A percentile compares a stretch with the other conserved stretches of the same genome.
These are phyloP conservation scores for Poeciliopsis paucimaculata DNA, from an alignment of 2,797 vertebrate genomes.

Conservation along the genomic window DNA sequence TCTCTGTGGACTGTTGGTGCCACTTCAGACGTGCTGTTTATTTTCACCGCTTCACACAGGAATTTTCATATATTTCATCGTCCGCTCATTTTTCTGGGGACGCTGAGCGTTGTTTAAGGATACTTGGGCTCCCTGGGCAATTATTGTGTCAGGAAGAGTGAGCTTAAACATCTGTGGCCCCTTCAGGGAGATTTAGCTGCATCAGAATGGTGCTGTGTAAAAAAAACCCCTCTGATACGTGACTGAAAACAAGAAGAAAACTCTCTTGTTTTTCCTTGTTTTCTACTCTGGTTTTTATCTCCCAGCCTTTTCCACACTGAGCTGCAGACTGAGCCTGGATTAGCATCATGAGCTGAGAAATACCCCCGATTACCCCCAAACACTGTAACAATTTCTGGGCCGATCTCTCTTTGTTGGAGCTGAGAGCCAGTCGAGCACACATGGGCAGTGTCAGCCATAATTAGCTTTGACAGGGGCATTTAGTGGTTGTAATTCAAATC, in stretches of 20 bases:
- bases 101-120: conserved; percentile 84
- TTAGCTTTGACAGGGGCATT: conserved; percentile 99
- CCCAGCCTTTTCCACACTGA: conserved; percentile 79
- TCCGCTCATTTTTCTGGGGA: conserved; percentile 80
- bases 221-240: conserved; percentile 6
- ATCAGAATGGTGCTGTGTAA: conserved; percentile 36
- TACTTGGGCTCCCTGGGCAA: conserved; percentile 77
- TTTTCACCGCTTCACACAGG: conserved; percentile 96
- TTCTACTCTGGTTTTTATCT: conserved; percentile 21
- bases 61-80: conserved; percentile 98
- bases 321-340: conserved; percentile 78
- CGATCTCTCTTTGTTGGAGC: conserved; percentile 93
- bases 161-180: conserved; percentile 88
- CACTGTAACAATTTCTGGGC: conserved; percentile 89
- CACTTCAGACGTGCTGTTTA: conserved; percentile 95
- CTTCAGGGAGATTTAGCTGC: conserved; percentile 79
- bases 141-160: conserved; percentile 95
- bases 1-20: conserved; percentile 88
- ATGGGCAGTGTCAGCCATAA: conserved; percentile 98
- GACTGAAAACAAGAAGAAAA: conserved; percentile 10
- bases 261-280: conserved; percentile 4
- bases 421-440: conserved; percentile 83
- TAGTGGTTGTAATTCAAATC: conserved; percentile 99
- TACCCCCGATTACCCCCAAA: conserved; percentile 89
- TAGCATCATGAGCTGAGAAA: conserved; percentile 86